Conservation (phyloP, 2,113 vertebrate species). For the Trogon melanurus region DNA sequence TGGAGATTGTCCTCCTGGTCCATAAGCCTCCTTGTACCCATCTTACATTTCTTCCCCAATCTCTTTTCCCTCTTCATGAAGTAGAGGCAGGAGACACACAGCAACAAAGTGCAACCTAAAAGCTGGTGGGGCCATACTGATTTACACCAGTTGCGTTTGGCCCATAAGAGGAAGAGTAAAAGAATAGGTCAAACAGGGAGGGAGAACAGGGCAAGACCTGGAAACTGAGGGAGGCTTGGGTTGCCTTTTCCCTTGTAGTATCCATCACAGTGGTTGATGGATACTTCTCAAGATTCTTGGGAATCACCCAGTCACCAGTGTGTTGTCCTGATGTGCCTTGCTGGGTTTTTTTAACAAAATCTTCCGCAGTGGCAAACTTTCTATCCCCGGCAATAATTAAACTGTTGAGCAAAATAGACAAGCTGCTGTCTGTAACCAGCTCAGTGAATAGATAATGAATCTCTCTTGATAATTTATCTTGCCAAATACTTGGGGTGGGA, state of each 20-base stretch:
- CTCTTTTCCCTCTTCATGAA: background rate
- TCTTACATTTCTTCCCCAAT: background rate
- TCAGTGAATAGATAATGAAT: background rate
- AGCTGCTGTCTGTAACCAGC: background rate
- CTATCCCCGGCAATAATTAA: background rate
- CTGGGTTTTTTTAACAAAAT: background rate
- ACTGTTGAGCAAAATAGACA: slow-evolving; percentile 11
- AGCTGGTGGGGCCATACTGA: background rate
- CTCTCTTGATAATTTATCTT: background rate
- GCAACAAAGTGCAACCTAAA: background rate
- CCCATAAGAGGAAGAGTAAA: background rate
- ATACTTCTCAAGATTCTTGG: background rate
- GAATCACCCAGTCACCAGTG: background rate
- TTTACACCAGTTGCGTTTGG: background rate
- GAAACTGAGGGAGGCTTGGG: background rate
- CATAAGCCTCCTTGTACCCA: background rate
- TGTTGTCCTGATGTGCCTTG: background rate
- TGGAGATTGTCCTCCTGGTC: background rate
- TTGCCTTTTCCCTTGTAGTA: background rate
- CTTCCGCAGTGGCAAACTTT: background rate
- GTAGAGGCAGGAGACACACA: background rate
- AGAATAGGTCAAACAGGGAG: background rate
- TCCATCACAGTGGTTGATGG: background rate
- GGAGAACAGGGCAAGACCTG: background rate
- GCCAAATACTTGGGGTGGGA: background rate